Evolutionary conservation across 2,888 invertebrate species (phyloP), one percentile per base, ranked within the genome.

Genomic region (Drosophila infuscata): DNA sequence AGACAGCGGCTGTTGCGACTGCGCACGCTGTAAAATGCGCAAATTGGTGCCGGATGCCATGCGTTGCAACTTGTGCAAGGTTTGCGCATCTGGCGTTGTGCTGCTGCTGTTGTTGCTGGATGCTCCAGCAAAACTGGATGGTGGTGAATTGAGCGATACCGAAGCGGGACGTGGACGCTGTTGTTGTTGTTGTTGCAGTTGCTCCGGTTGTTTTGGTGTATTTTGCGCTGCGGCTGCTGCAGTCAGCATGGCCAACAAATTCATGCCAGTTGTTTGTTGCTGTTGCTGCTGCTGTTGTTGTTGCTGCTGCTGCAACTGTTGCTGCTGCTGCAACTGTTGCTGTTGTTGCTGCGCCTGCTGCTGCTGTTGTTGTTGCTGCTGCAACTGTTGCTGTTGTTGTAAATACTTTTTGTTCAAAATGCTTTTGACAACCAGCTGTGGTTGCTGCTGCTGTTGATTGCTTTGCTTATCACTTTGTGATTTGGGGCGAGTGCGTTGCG

Each of bases 11-110:
- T 91, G 90, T 58, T 89, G 86, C 32, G 90, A 89, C 64, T 87
- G 90, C 30, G 88, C 77, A 41, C 89, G 83, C 56, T 89, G 89
- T 8, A 92, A 69, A 64, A 88, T 84, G 49, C 90, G 88, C 71
- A 92, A 82, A 77, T 91, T 91, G 32, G 90, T 91, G 35, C 89
- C 92, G 9, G 92, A 91, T 51, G 90, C 82, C 91, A 92, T 91
- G 65, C 91, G 91, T 48, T 91, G 83, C 70, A 89, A 46, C 76
- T 79, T 89, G 46, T 82, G 82, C 60, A 82, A 65, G 32, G 82
- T 77, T 62, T 81, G 64, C 15, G 62, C 74, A 56, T 72, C 72
- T 49, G 81, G 48, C 29, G 63, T 62, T 35, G 64, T 59, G 62
- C 60, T 70, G 73, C 57, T 74, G 59, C 48, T 70, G 53, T 25